These are phyloP conservation scores for Pterocles orientalis DNA, from an alignment of 2,113 vertebrate genomes.

Conservation along the genomic window DNA sequence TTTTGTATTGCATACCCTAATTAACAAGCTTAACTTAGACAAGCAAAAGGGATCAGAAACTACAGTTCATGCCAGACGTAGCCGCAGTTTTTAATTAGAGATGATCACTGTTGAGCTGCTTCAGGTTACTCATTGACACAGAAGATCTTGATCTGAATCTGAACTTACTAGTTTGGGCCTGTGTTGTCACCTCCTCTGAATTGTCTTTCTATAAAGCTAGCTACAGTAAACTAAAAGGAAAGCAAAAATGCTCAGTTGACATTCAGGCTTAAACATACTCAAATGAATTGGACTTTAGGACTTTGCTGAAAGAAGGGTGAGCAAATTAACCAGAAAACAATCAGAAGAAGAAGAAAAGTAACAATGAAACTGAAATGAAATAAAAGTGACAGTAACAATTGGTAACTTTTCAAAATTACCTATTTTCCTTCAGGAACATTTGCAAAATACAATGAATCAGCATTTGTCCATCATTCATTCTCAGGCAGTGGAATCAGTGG, in stretches of 20 bases:
- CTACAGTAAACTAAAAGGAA: neutral
- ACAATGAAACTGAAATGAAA: neutral
- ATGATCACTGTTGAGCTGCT: neutral
- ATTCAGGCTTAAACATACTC: neutral
- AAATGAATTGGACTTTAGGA: neutral
- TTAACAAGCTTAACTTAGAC: neutral
- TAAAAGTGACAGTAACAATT: neutral
- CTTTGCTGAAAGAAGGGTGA: neutral
- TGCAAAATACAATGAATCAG: neutral
- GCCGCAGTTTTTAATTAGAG: neutral
- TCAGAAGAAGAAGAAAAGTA: neutral
- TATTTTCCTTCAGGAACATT: neutral
- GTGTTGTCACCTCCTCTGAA: neutral
- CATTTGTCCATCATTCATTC: neutral
- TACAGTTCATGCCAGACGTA: neutral
- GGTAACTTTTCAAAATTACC: neutral
- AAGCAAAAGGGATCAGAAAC: neutral
- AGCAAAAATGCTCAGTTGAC: neutral
- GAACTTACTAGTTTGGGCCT: neutral
- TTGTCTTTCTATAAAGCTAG: neutral
- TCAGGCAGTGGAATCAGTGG: neutral
- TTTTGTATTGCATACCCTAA: neutral
- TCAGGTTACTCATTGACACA: neutral
- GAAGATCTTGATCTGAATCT: neutral
- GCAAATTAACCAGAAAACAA: neutral